Evolutionary conservation across 2,797 vertebrate genomes (phyloP), one percentile per base, ranked within the genome.

Genomic region (Australoheros facetus): DNA sequence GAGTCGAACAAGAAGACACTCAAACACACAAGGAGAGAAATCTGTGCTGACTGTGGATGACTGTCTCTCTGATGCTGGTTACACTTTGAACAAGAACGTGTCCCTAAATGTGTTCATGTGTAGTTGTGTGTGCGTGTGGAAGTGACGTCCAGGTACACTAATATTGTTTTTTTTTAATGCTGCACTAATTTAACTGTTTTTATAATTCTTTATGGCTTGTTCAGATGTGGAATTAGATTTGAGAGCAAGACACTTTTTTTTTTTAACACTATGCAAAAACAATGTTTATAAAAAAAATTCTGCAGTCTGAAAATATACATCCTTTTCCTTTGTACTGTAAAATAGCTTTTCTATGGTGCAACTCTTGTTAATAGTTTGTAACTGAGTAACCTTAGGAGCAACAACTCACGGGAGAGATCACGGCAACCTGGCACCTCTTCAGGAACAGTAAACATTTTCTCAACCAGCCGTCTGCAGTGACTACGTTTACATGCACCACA

Each of bases 221-320:
- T 69, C 42, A n/a, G 64, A 51, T 9, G 3, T 86, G 78, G 26
- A 84, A 82, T 86, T 87, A 66, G 69, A 76, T 86, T 85, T 54
- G 39, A 87, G 86, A 88, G 71, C 82, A 82, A 86, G 80, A 81
- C 45, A 75, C 48, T 54, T 17, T 56, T 79, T 69, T 82, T 84
- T 64, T 85, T 71, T 73, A 78, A 80, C 77, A 60, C 77, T 86
- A 85, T 87, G 89, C 91, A 90, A 93, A 93, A 79, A 94, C 87
- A 90, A 82, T 88, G 80, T 91, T 87, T 83, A 90, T 93, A 80
- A 85, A 88, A 91, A 94, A 94, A 95, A 92, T 89, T 81, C 83
- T 94, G 93, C 94, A 92, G 87, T 93, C 91, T 93, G 91, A 95
- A 96, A 96, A 96, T 95, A 96, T 96, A 95, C 95, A 95, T 93